Conservation (phyloP, 1,140 invertebrate genomes). For the Vollenhovia emeryi region DNA sequence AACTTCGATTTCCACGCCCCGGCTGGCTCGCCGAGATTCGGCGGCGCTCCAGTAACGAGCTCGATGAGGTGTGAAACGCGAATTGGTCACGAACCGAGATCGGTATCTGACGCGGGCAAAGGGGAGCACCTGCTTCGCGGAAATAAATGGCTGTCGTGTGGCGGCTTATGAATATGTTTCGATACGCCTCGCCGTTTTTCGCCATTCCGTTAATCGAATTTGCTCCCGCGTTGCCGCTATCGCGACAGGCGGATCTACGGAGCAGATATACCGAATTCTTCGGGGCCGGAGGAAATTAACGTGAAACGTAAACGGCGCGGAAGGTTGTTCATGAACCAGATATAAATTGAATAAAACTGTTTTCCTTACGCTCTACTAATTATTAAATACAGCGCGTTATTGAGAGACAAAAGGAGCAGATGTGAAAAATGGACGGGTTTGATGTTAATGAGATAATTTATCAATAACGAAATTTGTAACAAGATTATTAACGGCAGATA, state of each 20-base stretch:
- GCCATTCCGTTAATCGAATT: constrained; percentile 32
- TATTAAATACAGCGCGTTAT: background rate
- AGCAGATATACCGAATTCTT: background rate
- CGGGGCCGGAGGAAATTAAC: background rate
- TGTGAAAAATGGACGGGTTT: background rate
- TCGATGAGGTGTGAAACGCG: constrained; percentile 54
- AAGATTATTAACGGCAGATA: background rate
- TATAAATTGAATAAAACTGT: background rate
- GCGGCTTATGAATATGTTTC: constrained; percentile 36
- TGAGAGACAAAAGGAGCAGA: background rate
- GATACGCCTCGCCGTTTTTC: constrained; percentile 35
- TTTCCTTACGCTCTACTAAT: background rate
- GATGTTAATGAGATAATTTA: background rate
- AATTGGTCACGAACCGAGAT: constrained; percentile 57
- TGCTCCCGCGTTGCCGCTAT: background rate
- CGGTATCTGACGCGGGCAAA: constrained; percentile 24
- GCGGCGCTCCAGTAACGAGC: background rate
- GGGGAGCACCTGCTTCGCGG: background rate
- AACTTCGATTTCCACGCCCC: background rate
- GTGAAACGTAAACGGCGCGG: background rate
- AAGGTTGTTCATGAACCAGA: background rate
- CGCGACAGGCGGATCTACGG: background rate
- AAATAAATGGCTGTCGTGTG: constrained; percentile 39
- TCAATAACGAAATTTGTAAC: background rate
- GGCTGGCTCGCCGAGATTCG: background rate